Evolutionary conservation across 2,888 invertebrate genomes (phyloP).

Genomic region (Zygaena filipendulae): DNA sequence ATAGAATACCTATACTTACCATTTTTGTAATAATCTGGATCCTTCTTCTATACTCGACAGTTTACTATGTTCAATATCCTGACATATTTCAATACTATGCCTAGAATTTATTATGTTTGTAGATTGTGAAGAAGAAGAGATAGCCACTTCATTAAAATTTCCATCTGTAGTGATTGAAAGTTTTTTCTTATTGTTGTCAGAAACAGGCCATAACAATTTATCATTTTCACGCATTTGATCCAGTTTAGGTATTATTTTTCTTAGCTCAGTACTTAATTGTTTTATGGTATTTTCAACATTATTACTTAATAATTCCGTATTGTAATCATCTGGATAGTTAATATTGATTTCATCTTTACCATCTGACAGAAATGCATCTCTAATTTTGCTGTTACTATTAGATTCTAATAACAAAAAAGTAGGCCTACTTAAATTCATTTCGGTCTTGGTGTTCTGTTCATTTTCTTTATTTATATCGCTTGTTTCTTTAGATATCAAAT

Average conservation of each 20-base stretch:
- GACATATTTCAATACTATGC: too few species aligned
- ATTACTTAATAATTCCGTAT: slow-evolving; percentile 45
- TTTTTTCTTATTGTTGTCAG: slow-evolving; percentile 28
- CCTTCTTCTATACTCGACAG: too few species aligned
- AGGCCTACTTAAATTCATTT: slow-evolving; percentile 56
- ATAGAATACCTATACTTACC: too few species aligned
- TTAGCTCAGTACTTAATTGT: slow-evolving; percentile 52
- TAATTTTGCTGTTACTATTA: slow-evolving; percentile 50
- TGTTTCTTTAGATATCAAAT: slow-evolving; percentile 26
- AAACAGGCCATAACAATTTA: slow-evolving; percentile 35
- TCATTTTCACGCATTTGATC: slow-evolving; percentile 59
- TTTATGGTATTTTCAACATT: slow-evolving; percentile 58
- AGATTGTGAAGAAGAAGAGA: too few species aligned
- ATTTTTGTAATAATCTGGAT: too few species aligned
- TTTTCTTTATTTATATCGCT: slow-evolving; percentile 40
- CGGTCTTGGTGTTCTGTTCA: slow-evolving; percentile 44
- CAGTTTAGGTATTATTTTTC: slow-evolving; percentile 59
- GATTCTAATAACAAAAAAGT: slow-evolving; percentile 54
- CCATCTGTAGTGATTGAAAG: slow-evolving; percentile 32
- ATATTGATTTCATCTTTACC: slow-evolving; percentile 66
- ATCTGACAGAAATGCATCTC: slow-evolving; percentile 70
- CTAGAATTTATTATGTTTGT: too few species aligned
- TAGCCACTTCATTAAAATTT: slow-evolving; percentile 45
- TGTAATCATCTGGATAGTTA: slow-evolving; percentile 41
- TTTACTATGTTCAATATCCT: too few species aligned